Base-by-base conservation (phyloP, 1,140 invertebrate genomes). In the Brevipalpus yothersi region DNA sequence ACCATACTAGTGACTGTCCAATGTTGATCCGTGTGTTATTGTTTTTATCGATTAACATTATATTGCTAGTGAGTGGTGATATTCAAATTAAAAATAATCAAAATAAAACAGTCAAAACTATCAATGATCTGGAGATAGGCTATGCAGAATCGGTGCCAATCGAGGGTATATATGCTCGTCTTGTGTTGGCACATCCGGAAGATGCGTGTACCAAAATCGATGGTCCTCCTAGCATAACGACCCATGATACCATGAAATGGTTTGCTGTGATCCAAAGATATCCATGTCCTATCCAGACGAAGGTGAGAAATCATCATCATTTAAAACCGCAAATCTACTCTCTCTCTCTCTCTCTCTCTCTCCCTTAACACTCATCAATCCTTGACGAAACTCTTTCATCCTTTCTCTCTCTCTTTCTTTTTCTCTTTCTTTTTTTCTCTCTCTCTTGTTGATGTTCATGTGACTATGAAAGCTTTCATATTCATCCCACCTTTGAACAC, bases 181-280 rank as follows among this genome's bases (percentile, higher is more conserved):
- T 67, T 13, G 53, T 60, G 15, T 11, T 58, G 7, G 63, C 65
- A 2, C n/a, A 62, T 40, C 66, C 66, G 15, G 42, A 43, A 4
- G 61, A 66, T 60, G 66, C 62, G n/a, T 67, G 66, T 53, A 17
- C 39, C 5, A 31, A 21, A 55, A 58, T 67, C 17, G 54, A 51
- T 8, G 23, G 39, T n/a, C 63, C 65, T 40, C 58, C 64, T 8
- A 61, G 56, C 43, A 41, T 53, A 13, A 60, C 60, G 21, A 61
- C 19, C 5, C 65, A 12, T 59, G 55, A 39, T 58, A 54, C 58
- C 43, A 45, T 62, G 13, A 58, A 60, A 12, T 66, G 63, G 60
- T 65, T 67, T 61, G 58, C 64, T 12, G 56, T 67, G 15, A 59
- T 64, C 3, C 55, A 64, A 41, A 60, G 64, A 7, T 62, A 61